phyloP scores from a whole-genome alignment of 2,888 invertebrate species.

The Orthosia incerta region DNA sequence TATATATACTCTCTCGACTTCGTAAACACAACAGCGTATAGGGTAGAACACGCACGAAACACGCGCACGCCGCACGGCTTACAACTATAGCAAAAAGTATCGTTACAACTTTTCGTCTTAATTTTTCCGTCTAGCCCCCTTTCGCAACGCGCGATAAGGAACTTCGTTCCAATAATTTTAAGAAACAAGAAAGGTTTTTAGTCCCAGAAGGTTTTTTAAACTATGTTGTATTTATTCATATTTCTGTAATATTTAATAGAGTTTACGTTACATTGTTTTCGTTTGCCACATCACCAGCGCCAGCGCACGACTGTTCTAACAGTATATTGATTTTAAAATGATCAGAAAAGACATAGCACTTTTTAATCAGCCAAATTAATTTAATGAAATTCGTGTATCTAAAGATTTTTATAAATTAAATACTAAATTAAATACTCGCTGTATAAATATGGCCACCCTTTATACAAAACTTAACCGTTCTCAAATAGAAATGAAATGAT shows the following conservation, averaged over 20 bases:
- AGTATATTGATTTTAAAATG: neutral
- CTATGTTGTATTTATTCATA: neutral
- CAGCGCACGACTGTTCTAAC: too few species aligned
- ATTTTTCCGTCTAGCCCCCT: too few species aligned
- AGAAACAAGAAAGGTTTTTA: neutral
- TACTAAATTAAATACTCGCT: conserved; percentile 13
- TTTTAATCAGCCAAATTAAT: neutral
- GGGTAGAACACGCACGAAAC: too few species aligned
- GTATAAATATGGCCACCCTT: conserved; percentile 23
- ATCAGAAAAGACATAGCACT: neutral
- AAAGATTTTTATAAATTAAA: neutral
- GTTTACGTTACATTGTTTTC: neutral
- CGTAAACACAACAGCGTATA: too few species aligned
- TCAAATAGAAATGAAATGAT: conserved; percentile 57
- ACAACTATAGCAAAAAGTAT: too few species aligned
- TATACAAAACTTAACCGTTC: conserved; percentile 56
- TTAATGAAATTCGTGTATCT: neutral
- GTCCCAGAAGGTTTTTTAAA: neutral
- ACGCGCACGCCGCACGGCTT: too few species aligned
- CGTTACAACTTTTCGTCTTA: too few species aligned
- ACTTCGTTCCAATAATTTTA: too few species aligned
- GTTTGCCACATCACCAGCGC: too few species aligned
- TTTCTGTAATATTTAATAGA: neutral
- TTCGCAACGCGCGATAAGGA: too few species aligned
- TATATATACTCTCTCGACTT: too few species aligned